Evolutionary conservation across 2,888 invertebrate species (phyloP), one percentile per base, ranked within the genome.

Genomic region (Eudemis profundana): DNA sequence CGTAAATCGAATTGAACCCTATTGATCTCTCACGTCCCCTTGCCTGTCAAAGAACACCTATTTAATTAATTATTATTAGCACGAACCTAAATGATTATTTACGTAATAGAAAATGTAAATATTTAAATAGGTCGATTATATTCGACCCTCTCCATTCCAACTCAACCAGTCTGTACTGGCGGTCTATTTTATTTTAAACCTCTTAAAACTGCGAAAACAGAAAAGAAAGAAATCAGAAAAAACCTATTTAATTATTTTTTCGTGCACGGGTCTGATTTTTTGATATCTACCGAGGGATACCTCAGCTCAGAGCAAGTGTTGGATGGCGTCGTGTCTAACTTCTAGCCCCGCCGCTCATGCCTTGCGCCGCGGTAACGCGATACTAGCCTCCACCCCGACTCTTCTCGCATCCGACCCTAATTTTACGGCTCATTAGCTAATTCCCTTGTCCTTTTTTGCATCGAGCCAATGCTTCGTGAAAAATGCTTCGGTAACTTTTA

Each of bases 371-470:
- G 8, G 89, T 85, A 90, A 90, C 74, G 42, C 74, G 80, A 90
- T 84, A 87, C 84, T 76, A 76, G 71, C 69, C 66, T 44, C 65
- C 73, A 71, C 75, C 77, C 70, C 74, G 77, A 78, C 78, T 78
- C 77, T 76, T 72, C 73, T 77, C 78, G 81, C 77, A 78, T 77
- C 79, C 80, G 81, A 84, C 90, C 91, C 90, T 88, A 90, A 91
- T 92, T 91, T 92, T 81, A 79, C 84, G 86, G 78, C 90, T 91
- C 91, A 91, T 92, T 91, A 86, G 73, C 74, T 78, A 75, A 84
- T 83, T 78, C 78, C 77, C 78, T 79, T 81, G 85, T 88, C 82
- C 83, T 87, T 88, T 74, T 90, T 89, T 87, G 86, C 87, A 76
- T 74, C 70, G 76, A 81, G 77, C 80, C 83, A 82, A 72, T 84